Percentiles rank a stretch among this genome's conserved stretches.
phyloP scores from a whole-genome alignment of 2,797 vertebrate genomes.

The Antennarius maculatus region DNA sequence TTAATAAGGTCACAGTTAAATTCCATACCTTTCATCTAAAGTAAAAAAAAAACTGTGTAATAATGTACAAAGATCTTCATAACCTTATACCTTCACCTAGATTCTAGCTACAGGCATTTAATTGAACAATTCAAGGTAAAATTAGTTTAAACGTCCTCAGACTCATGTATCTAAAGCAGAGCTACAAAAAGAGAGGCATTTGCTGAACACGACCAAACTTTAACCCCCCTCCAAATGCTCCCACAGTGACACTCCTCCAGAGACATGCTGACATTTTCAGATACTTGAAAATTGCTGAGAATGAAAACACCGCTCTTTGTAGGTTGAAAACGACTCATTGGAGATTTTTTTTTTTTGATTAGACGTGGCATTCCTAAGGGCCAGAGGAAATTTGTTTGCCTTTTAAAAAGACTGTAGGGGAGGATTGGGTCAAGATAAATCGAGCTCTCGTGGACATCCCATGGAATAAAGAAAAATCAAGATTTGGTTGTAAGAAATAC shows the following conservation, averaged over 20 bases:
- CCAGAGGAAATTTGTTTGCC: not conserved
- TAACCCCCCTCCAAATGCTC: slow-evolving; percentile 10
- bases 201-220: slow-evolving; percentile 13
- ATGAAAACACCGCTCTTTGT: slow-evolving; percentile 40
- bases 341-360: slow-evolving; percentile 3
- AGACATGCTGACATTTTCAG: slow-evolving; percentile 47
- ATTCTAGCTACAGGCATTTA: too few relatives aligned
- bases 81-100: too few relatives aligned
- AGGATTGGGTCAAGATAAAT: not conserved
- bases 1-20: not conserved
- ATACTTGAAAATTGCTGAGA: slow-evolving; percentile 32
- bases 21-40: not conserved
- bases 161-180: not conserved
- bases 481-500: not conserved
- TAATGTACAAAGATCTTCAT: too few relatives aligned
- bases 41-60: too few relatives aligned
- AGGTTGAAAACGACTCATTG: slow-evolving; percentile 15
- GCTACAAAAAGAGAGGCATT: not conserved
- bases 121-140: not conserved
- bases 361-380: slow-evolving; percentile 20
- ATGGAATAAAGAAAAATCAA: not conserved
- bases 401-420: not conserved
- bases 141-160: not conserved
- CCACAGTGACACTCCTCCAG: slow-evolving; percentile 25
- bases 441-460: not conserved